Conservation (phyloP, 2,888 invertebrate species). For the Tridacna crocea region DNA sequence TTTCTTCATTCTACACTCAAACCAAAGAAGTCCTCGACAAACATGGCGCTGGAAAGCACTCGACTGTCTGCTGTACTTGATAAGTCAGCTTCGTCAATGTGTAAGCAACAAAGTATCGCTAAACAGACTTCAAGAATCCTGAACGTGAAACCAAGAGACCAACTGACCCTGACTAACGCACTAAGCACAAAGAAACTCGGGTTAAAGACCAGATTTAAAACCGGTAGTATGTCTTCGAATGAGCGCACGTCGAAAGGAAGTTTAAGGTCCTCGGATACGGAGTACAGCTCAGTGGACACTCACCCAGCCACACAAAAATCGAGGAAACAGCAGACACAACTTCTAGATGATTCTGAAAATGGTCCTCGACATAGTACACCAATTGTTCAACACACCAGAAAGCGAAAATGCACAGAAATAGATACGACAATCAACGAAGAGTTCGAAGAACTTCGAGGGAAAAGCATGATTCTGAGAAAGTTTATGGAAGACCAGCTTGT, state of each 20-base stretch:
- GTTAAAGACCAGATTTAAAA: conserved; percentile 34
- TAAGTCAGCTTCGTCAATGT: conserved; percentile 39
- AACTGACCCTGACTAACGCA: background rate
- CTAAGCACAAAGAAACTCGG: conserved; percentile 42
- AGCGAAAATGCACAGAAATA: conserved; percentile 2
- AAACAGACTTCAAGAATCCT: background rate
- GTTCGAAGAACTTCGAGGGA: conserved; percentile 41
- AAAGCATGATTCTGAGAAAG: conserved; percentile 42
- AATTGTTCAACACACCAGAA: conserved; percentile 2
- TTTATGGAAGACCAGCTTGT: conserved; percentile 47
- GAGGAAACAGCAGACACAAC: background rate
- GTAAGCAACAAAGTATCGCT: conserved; percentile 3
- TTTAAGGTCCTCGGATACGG: conserved; percentile 40
- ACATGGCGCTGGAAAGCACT: conserved; percentile 48
- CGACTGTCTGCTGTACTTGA: conserved; percentile 45
- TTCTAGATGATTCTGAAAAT: conserved; percentile 6
- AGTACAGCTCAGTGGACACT: conserved; percentile 33
- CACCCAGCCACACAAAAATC: background rate
- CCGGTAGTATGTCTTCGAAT: conserved; percentile 6
- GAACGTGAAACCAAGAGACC: conserved; percentile 3
- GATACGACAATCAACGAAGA: conserved; percentile 34
- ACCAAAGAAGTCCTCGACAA: conserved; percentile 33
- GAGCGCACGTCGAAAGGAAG: conserved; percentile 41
- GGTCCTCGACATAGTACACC: conserved; percentile 56
- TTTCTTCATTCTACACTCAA: conserved; percentile 26